Evolutionary conservation across 2,888 invertebrate genomes (phyloP), one percentile per base, ranked within the genome.

Genomic region (Minunthozetes semirufus): DNA sequence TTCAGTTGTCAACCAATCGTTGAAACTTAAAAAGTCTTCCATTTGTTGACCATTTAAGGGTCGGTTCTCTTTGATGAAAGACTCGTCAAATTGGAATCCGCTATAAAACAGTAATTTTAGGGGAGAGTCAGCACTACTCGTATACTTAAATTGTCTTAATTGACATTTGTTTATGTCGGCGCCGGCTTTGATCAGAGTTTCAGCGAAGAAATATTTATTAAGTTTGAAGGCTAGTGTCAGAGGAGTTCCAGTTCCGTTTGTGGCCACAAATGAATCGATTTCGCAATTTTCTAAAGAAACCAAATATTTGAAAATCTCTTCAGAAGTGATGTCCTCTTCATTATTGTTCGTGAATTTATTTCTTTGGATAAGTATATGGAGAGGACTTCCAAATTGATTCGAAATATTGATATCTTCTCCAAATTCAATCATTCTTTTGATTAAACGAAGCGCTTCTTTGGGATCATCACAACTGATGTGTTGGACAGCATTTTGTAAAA

Each of bases 401-500:
- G 25, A 59, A 2, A 19, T 15, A 59, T 59, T 59, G 17, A 59
- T 29, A 13, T 59, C 59, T 27, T 59, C 59, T 59, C 27, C 27
- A 1, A 59, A 15, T 59, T 29, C 15, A 17, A 59, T 27, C 27
- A 59, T 1, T 19, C 19, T 59, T 27, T 11, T 27, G 4, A 59
- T 17, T 17, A 59, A 59, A 59, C 5, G 6, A 1, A 59, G 4
- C 11, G 27, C 25, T 59, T 59, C 5, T 59, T 59, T 15, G 0
- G 59, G 59, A 59, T 59, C 59, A 59, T 29, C 59, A 19, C n/a
- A 19, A 59, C 59, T 17, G 15, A 59, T 59, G 29, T 59, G 59
- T 29, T 25, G 27, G 19, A 25, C 25, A 2, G 59, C 59, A 13
- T 59, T 59, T n/a, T 59, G 59, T 17, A 59, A 27, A 27, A 19